Conservation (phyloP, 2,113 vertebrate species). For the Cavia aperea region DNA sequence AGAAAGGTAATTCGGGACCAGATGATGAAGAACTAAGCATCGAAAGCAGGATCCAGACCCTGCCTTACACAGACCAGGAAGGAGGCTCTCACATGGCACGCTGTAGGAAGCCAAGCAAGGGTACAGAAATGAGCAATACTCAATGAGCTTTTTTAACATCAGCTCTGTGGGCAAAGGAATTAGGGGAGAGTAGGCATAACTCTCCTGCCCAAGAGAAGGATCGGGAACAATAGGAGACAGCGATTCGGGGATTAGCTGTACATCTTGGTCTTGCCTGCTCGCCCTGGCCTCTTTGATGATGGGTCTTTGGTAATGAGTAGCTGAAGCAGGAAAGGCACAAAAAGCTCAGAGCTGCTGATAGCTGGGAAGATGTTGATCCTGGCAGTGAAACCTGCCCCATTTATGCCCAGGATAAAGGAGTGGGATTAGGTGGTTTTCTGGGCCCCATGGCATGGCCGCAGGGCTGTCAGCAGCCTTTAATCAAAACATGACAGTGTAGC, state of each 20-base stretch:
- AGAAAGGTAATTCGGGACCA: neutral
- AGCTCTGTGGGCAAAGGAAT: neutral
- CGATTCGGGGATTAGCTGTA: neutral
- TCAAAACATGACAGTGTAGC: neutral
- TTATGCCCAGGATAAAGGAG: slow-evolving; percentile 1
- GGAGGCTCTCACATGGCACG: fast-evolving
- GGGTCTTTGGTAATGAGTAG: neutral
- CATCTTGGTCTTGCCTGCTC: neutral
- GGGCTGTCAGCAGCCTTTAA: slow-evolving; percentile 45
- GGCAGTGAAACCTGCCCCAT: neutral
- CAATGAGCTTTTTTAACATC: neutral
- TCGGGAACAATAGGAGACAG: neutral
- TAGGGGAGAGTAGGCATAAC: neutral
- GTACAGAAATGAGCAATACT: neutral
- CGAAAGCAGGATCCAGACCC: neutral
- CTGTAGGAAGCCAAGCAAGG: neutral
- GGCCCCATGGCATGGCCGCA: neutral
- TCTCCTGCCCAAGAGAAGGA: neutral
- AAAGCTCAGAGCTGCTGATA: slow-evolving; percentile 1
- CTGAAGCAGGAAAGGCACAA: neutral
- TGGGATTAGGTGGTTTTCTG: slow-evolving; percentile 54
- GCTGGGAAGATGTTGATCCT: slow-evolving; percentile 33
- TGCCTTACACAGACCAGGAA: neutral
- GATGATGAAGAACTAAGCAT: neutral
- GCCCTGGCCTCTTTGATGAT: neutral